Evolutionary conservation across 2,888 invertebrate species (phyloP).

Genomic region (Cheiracanthium punctorium): DNA sequence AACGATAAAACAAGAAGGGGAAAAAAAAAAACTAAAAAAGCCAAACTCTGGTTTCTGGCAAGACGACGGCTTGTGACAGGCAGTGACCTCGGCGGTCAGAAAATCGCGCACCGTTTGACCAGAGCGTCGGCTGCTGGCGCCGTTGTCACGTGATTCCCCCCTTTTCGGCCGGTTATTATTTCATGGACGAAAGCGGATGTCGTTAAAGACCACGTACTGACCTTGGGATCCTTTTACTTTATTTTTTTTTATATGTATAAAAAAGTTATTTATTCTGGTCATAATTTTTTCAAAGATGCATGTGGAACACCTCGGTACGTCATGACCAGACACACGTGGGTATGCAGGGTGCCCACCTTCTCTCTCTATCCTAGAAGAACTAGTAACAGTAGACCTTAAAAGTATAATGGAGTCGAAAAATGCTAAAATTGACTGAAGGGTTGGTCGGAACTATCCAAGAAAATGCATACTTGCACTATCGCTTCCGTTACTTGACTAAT

Average conservation of each 20-base stretch:
- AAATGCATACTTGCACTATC: no score
- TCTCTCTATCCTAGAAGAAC: no score
- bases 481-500: no score
- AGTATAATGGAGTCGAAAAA: no score
- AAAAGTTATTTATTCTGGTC: not conserved
- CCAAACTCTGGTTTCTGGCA: not conserved
- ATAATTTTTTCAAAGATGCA: conserved; percentile 2
- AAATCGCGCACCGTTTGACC: conserved; percentile 53
- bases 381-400: no score
- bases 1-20: not conserved
- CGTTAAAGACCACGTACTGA: conserved; percentile 46
- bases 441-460: no score
- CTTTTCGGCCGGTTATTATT: not conserved
- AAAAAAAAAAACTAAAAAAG: not conserved
- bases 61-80: conserved; percentile 9
- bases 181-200: conserved; percentile 48
- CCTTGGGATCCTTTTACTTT: conserved; percentile 28
- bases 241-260: conserved; percentile 5
- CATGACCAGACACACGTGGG: no score
- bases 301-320: not conserved
- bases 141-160: conserved; percentile 40
- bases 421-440: no score
- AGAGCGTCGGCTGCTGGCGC: conserved; percentile 28
- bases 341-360: no score
- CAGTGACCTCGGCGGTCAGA: conserved; percentile 60